Evolutionary conservation across 2,113 vertebrate species (phyloP), one percentile per base, ranked within the genome.

Genomic region (Oncorhynchus clarkii): DNA sequence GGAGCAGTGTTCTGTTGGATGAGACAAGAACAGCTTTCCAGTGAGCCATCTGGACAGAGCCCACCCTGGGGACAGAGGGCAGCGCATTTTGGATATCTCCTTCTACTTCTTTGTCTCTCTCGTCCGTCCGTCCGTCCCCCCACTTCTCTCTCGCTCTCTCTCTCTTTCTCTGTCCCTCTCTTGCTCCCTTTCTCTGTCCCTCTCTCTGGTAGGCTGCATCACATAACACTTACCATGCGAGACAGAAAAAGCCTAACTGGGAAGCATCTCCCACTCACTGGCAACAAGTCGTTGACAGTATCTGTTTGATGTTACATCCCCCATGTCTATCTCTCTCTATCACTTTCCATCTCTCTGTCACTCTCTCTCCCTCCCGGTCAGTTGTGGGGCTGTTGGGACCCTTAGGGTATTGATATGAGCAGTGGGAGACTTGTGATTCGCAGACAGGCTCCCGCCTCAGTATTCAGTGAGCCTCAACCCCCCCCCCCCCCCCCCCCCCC

Each of bases 41-140:
- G 82, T 73, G 81, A 86, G 85, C 90, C 91, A 92, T 91, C 91
- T 93, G 91, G 89, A 89, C 87, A 85, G 80, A 64, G 64, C 31
- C 74, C 81, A 76, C 84, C 85, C 80, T 65, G 82, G 88, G 88
- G 82, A 87, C 80, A 83, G 29, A 74, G 76, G 72, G 71, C 69
- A 75, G 78, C 83, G 76, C 81, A 87, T 80, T 81, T 83, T 87
- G 77, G 76, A 71, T 86, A 77, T 48, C 60, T 66, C 80, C 80
- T 54, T 71, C 66, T 34, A 14, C 22, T 49, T 29, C 18, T 72
- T 16, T 72, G 16, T 60, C 26, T 45, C 39, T 45, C 39, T 45
- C 67, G 1, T 45, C 39, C 8, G 8, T 31, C 26, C 59, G 4
- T 57, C 5, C 6, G 1, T 3, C 18, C 9, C 16, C 69, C 24